Conservation (phyloP, 2,797 vertebrate species). For the Sebastes steindachneri region DNA sequence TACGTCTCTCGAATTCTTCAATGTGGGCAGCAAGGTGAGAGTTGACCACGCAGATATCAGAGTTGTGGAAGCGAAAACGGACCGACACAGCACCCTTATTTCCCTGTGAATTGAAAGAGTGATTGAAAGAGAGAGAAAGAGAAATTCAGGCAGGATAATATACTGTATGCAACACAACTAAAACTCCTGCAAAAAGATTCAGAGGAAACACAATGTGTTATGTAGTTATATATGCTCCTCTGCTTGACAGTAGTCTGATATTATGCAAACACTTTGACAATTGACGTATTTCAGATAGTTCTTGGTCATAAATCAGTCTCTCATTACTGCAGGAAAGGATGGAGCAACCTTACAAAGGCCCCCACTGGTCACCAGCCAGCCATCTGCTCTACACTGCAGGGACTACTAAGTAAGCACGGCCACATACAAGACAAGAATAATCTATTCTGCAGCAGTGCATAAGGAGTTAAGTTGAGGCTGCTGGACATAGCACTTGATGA, state of each 20-base stretch:
- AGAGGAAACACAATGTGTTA: not conserved
- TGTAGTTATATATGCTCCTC: not conserved
- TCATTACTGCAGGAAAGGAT: slow-evolving; percentile 13
- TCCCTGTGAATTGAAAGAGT: slow-evolving; percentile 80
- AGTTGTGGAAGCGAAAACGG: slow-evolving; percentile 94
- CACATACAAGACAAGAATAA: slow-evolving; percentile 15
- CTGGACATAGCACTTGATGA: not conserved
- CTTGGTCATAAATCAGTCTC: slow-evolving; percentile 14
- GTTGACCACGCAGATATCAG: slow-evolving; percentile 94
- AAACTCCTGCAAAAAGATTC: not conserved
- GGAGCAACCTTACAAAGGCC: slow-evolving; percentile 4
- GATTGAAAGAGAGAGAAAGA: not conserved
- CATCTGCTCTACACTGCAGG: slow-evolving; percentile 39
- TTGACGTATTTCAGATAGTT: slow-evolving; percentile 12
- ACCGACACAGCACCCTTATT: slow-evolving; percentile 97
- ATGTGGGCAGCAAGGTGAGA: slow-evolving; percentile 94
- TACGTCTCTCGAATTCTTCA: slow-evolving; percentile 93
- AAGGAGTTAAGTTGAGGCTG: not conserved
- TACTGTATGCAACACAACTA: not conserved
- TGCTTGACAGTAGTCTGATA: not conserved
- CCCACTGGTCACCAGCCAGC: slow-evolving; percentile 29
- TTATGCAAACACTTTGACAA: not conserved
- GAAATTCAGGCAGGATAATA: not conserved
- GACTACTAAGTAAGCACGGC: slow-evolving; percentile 38
- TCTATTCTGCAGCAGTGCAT: slow-evolving; percentile 1